Evolutionary conservation across 2,888 invertebrate species (phyloP).

Genomic region (Xanthia icteritia): DNA sequence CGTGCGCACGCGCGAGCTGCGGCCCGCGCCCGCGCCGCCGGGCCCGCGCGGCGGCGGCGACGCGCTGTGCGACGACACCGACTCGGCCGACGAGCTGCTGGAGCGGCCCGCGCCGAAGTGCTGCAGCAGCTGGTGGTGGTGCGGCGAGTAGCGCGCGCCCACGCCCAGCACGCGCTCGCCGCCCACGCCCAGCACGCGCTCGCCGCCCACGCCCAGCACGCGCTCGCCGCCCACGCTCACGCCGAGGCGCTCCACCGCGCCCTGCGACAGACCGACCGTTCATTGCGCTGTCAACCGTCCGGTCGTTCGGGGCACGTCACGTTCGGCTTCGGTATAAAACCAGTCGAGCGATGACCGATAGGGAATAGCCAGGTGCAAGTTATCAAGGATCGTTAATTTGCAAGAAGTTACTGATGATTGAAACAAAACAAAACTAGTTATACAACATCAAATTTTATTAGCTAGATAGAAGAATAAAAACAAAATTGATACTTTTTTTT

Average conservation of each 20-base stretch:
- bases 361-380: too few relatives aligned
- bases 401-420: background rate
- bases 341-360: background rate
- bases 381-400: too few relatives aligned
- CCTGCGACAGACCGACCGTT: slow-evolving; percentile 28
- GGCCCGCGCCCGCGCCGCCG: slow-evolving; percentile 87
- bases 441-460: background rate
- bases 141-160: slow-evolving; percentile 81
- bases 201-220: slow-evolving; percentile 47
- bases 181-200: slow-evolving; percentile 3
- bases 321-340: background rate
- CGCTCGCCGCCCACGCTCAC: slow-evolving; percentile 50
- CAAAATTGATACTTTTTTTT: background rate
- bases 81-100: slow-evolving; percentile 95
- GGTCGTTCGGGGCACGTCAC: too few relatives aligned
- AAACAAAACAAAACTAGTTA: background rate
- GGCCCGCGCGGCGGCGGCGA: slow-evolving; percentile 80
- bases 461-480: background rate
- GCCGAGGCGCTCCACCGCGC: slow-evolving; percentile 55
- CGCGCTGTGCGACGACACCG: slow-evolving; percentile 91
- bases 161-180: slow-evolving; percentile 52
- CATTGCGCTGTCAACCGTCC: too few relatives aligned
- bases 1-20: slow-evolving; percentile 94
- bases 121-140: slow-evolving; percentile 84
- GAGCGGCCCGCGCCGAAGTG: slow-evolving; percentile 83